phyloP scores from a whole-genome alignment of 1,140 invertebrate genomes.

The Araneus ventricosus region DNA sequence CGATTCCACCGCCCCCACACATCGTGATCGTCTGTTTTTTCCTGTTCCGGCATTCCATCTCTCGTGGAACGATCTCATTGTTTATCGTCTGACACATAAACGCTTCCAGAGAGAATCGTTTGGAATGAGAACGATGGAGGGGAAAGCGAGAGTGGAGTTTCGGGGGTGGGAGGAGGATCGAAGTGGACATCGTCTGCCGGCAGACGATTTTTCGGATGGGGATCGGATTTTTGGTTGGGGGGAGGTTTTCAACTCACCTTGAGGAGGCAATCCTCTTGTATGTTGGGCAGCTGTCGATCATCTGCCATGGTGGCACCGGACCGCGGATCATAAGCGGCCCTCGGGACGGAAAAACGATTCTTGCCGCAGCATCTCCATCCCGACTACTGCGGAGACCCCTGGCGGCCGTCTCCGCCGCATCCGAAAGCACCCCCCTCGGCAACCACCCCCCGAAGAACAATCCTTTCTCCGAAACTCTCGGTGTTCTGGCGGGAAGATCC shows the following conservation, averaged over 20 bases:
- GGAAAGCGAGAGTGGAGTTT: not conserved
- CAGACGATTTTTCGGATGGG: not conserved
- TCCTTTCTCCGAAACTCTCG: constrained; percentile 31
- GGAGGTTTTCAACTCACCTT: constrained; percentile 38
- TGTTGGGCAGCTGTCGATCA: constrained; percentile 72
- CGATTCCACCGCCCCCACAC: not conserved
- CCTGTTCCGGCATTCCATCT: not conserved
- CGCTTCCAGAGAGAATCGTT: not conserved
- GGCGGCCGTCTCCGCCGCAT: constrained; percentile 61
- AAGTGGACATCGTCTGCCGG: not conserved
- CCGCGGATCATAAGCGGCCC: constrained; percentile 52
- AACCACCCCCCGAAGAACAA: not conserved
- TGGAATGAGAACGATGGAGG: not conserved
- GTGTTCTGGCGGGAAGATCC: constrained; percentile 23
- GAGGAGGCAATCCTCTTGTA: constrained; percentile 72
- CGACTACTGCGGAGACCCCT: constrained; percentile 62
- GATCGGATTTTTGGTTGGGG: not conserved
- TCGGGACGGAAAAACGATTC: constrained; percentile 46
- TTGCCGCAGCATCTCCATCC: constrained; percentile 72
- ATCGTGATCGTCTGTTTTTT: not conserved
- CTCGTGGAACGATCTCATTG: not conserved
- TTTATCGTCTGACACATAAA: not conserved
- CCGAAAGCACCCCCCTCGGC: not conserved
- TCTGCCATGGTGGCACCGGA: constrained; percentile 48
- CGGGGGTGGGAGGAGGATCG: not conserved